Evolutionary conservation across 2,797 vertebrate genomes (phyloP).

Genomic region (Merluccius polli): DNA sequence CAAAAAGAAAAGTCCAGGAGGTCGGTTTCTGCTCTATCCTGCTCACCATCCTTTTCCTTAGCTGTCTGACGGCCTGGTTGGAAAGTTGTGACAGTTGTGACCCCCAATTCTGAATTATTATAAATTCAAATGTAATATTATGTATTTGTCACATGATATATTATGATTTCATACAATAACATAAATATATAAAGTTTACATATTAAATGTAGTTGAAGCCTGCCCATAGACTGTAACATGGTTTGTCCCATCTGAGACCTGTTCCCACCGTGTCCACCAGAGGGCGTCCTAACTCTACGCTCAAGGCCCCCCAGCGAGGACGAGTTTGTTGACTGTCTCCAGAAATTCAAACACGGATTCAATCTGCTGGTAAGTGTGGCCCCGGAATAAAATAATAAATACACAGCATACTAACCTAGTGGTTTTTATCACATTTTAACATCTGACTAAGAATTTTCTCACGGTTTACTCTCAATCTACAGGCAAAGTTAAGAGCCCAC

Average conservation of each 20-base stretch:
- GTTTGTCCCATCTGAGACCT: not conserved
- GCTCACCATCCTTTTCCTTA: not conserved
- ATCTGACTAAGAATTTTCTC: not conserved
- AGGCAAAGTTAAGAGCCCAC: conserved; percentile 89
- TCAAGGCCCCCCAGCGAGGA: conserved; percentile 85
- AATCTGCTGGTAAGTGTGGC: conserved; percentile 85
- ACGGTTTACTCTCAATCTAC: conserved; percentile 14
- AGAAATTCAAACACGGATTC: conserved; percentile 97
- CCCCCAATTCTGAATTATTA: too few relatives aligned
- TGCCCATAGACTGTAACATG: not conserved
- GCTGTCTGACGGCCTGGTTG: not conserved
- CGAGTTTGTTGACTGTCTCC: conserved; percentile 93
- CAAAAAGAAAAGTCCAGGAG: conserved; percentile 90
- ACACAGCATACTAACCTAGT: not conserved
- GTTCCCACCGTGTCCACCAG: conserved; percentile 58
- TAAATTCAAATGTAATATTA: not conserved
- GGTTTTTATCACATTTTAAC: not conserved
- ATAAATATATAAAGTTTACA: not conserved
- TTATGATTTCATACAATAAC: not conserved
- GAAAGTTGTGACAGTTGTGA: too few relatives aligned
- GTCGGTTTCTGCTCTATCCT: conserved; percentile 58
- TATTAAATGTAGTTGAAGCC: not conserved
- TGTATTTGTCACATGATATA: not conserved
- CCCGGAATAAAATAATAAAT: not conserved
- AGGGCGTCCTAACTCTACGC: conserved; percentile 93